Evolutionary conservation across 2,113 vertebrate genomes (phyloP).

Genomic region (Rattus rattus): DNA sequence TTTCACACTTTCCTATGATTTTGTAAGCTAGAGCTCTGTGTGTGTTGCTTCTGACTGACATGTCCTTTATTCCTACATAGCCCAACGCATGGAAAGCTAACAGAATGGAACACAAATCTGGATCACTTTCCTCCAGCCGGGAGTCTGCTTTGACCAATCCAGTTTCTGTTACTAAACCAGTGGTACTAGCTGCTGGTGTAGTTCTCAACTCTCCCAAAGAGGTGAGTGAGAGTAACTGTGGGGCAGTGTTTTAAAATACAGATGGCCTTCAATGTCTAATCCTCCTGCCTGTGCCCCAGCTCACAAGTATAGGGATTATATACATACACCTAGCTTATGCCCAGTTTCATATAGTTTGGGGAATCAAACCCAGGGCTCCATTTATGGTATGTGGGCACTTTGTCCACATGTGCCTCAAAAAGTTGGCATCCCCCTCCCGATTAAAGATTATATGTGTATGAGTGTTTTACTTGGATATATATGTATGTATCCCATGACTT

Average conservation of each 20-base stretch:
- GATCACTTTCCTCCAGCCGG: slow-evolving; percentile 94
- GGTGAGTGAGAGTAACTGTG: slow-evolving; percentile 86
- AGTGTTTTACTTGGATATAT: neutral
- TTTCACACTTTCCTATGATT: slow-evolving; percentile 27
- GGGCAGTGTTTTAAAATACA: neutral
- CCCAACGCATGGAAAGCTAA: slow-evolving; percentile 96
- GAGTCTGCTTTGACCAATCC: slow-evolving; percentile 99
- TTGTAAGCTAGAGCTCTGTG: slow-evolving; percentile 41
- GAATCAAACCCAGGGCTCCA: too few species aligned
- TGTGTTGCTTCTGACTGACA: slow-evolving; percentile 21
- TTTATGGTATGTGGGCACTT: neutral
- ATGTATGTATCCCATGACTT: neutral
- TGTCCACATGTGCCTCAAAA: neutral
- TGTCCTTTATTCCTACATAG: slow-evolving; percentile 84
- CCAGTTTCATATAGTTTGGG: neutral
- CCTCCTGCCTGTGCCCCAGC: neutral
- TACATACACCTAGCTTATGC: neutral
- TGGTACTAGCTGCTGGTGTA: slow-evolving; percentile 91
- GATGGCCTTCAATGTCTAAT: neutral
- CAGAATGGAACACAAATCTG: slow-evolving; percentile 95
- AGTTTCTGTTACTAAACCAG: slow-evolving; percentile 96
- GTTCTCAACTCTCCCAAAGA: slow-evolving; percentile 95
- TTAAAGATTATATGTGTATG: neutral
- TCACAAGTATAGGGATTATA: neutral
- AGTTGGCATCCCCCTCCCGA: neutral